Conservation (phyloP, 2,113 vertebrate species). For the Proterorhinus semilunaris region DNA sequence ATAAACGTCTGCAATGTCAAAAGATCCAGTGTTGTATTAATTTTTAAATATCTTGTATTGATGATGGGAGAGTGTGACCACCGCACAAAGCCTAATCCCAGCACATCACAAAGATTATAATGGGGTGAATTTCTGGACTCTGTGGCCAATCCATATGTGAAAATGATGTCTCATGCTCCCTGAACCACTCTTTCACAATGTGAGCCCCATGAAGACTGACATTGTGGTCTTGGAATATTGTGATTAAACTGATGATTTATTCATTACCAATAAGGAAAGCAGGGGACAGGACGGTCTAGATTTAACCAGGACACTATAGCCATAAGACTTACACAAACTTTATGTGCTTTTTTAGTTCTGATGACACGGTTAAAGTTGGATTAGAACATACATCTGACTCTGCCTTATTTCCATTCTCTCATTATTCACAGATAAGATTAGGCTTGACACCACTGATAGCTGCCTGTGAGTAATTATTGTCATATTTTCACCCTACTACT, state of each 20-base stretch:
- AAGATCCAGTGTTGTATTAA: too few relatives aligned
- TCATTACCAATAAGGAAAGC: conserved; percentile 45
- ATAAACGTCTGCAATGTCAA: too few relatives aligned
- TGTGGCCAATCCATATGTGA: too few relatives aligned
- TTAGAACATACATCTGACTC: neutral
- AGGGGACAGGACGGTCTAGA: neutral
- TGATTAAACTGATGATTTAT: neutral
- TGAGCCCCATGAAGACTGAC: too few relatives aligned
- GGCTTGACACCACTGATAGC: neutral
- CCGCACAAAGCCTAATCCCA: too few relatives aligned
- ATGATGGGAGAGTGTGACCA: too few relatives aligned
- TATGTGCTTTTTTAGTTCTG: neutral
- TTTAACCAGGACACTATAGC: conserved; percentile 10
- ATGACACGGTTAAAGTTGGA: neutral
- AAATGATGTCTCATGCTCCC: too few relatives aligned
- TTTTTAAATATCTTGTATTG: too few relatives aligned
- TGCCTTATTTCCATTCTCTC: neutral
- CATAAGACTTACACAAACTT: conserved; percentile 5
- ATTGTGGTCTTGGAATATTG: too few relatives aligned
- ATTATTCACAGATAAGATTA: neutral
- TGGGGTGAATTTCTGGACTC: too few relatives aligned
- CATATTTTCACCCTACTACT: neutral
- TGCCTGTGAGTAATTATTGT: neutral
- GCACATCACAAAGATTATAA: too few relatives aligned
- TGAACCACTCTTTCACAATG: too few relatives aligned